phyloP scores from a whole-genome alignment of 2,113 vertebrate species.

The Triplophysa tibetana region DNA sequence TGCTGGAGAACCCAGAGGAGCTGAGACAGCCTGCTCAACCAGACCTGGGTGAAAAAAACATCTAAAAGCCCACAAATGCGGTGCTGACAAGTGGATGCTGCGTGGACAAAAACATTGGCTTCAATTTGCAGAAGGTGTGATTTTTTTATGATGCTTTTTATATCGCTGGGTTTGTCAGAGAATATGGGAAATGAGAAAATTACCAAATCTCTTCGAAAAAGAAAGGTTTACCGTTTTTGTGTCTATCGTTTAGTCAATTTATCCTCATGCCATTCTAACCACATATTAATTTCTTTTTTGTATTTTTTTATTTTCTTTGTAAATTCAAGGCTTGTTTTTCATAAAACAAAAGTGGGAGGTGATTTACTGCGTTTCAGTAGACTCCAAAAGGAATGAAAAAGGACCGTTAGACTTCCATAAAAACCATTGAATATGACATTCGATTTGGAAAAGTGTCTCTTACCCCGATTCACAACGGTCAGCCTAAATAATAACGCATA shows the following conservation, averaged over 20 bases:
- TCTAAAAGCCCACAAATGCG: neutral
- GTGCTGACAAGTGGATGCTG: neutral
- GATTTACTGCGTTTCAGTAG: too few relatives aligned
- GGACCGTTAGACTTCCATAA: too few relatives aligned
- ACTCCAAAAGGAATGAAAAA: too few relatives aligned
- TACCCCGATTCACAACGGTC: too few relatives aligned
- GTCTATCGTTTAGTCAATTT: neutral
- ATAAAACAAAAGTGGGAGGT: too few relatives aligned
- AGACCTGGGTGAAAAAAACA: neutral
- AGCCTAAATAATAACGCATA: too few relatives aligned
- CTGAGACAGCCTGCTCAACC: conserved; percentile 29
- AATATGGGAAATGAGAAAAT: neutral
- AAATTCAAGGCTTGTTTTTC: too few relatives aligned
- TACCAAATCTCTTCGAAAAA: neutral
- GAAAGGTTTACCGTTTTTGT: too few relatives aligned
- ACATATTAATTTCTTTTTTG: neutral
- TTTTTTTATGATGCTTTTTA: conserved; percentile 15
- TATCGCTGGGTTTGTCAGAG: too few relatives aligned
- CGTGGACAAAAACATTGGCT: conserved; percentile 17
- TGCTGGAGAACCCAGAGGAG: conserved; percentile 22
- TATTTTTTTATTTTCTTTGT: too few relatives aligned
- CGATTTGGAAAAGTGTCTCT: too few relatives aligned
- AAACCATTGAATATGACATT: too few relatives aligned
- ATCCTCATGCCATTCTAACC: neutral
- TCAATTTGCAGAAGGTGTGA: neutral